Evolutionary conservation across 2,797 vertebrate species (phyloP), one percentile per base, ranked within the genome.

Genomic region (Trichosurus vulpecula): DNA sequence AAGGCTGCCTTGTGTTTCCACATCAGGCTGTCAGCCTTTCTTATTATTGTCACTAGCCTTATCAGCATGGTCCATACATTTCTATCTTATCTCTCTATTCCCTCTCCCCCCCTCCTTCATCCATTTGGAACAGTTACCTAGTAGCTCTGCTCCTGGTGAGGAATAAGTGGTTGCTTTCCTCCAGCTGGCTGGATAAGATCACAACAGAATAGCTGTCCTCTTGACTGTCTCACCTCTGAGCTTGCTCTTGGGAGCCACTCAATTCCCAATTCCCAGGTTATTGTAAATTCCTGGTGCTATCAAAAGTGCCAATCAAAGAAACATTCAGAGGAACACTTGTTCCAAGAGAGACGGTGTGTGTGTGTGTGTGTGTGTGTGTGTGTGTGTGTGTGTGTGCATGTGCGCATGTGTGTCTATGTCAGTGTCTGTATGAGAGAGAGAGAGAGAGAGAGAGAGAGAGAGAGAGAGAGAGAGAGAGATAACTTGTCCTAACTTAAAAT

Each of bases 11-110:
- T 97, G 52, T 95, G 95, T 92, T 98, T 97, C 96, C 95, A 91
- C 89, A 35, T 97, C 95, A 96, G 41, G 54, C 92, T 98, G 97
- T 97, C 97, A 97, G 87, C 27, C 58, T 91, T 95, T 52, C 94
- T 94, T 96, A 87, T 96, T 97, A 96, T 54, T 97, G 95, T 98
- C 97, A 97, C 97, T 92, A 92, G 52, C 90, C 66, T 97, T 98
- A 98, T 98, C 97, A 97, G 92, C 92, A 41, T 6, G 55, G 94
- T 22, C 91, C 93, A 94, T 74, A 51, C 93, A 41, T 97, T 98
- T 97, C 81, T 94, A 97, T 97, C 98, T 98, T 96, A 97, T 98
- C 95, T 98, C 54, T 95, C 93, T 92, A 53, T 96, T 90, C 95
- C 54, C 90, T 93, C 61, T 81, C 61, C 53, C 92, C n/a, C 9